phyloP scores from a whole-genome alignment of 2,888 invertebrate species.

The Thysanoteuthis rhombus region DNA sequence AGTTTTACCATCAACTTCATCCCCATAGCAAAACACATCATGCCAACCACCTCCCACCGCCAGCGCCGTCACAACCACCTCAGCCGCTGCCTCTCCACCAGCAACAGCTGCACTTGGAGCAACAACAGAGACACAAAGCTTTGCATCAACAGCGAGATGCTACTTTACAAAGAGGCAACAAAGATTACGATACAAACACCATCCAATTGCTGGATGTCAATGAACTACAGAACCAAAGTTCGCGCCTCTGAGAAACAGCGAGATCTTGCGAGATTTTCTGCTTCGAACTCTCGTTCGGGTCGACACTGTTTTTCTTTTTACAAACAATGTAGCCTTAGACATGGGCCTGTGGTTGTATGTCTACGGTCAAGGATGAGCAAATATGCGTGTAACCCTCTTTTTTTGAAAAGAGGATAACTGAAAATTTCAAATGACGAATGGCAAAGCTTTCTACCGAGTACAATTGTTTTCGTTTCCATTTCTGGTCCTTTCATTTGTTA shows the following conservation, averaged over 20 bases:
- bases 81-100: background rate
- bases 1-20: background rate
- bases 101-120: background rate
- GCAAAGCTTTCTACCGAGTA: background rate
- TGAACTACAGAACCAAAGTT: conserved; percentile 26
- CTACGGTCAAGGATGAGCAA: background rate
- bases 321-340: background rate
- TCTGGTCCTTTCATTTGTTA: background rate
- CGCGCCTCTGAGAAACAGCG: conserved; percentile 1
- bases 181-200: background rate
- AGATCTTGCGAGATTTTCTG: background rate
- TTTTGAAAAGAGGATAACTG: background rate
- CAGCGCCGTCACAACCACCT: background rate
- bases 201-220: conserved; percentile 20
- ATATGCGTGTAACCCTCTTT: background rate
- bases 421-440: background rate
- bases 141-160: background rate
- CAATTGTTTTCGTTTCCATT: background rate
- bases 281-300: background rate
- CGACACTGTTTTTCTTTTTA: background rate
- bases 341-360: background rate
- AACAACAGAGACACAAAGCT: conserved; percentile 14
- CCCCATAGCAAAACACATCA: conserved; percentile 26
- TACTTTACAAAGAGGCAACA: background rate
- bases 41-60: conserved; percentile 17